phyloP scores from a whole-genome alignment of 2,113 vertebrate species.

The Megaleporinus macrocephalus region DNA sequence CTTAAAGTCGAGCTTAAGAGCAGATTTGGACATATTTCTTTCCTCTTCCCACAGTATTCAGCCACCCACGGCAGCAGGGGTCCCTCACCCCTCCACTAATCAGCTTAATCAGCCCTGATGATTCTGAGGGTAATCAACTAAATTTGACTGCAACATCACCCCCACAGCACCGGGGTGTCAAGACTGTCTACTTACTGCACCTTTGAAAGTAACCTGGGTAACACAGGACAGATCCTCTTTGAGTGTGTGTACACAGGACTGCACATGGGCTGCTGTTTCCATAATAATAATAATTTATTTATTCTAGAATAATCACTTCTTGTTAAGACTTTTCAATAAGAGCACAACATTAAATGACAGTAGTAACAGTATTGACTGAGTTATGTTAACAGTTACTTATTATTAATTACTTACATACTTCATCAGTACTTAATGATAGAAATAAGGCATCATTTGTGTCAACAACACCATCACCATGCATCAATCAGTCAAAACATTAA shows the following conservation, averaged over 20 bases:
- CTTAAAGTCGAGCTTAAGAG: conserved; percentile 60
- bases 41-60: conserved; percentile 66
- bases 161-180: conserved; percentile 5
- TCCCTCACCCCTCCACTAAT: conserved; percentile 38
- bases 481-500: too few species aligned
- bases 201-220: conserved; percentile 25
- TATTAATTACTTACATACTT: too few species aligned
- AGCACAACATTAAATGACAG: too few species aligned
- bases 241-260: neutral
- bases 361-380: too few species aligned
- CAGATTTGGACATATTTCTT: conserved; percentile 62
- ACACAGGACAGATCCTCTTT: conserved; percentile 19
- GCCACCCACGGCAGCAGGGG: conserved; percentile 59
- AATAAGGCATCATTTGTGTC: too few species aligned
- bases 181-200: conserved; percentile 42
- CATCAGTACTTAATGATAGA: too few species aligned
- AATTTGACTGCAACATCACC: conserved; percentile 27
- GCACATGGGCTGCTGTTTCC: too few species aligned
- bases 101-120: conserved; percentile 41
- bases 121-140: conserved; percentile 49
- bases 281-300: too few species aligned
- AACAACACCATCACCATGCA: too few species aligned
- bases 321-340: too few species aligned
- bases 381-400: too few species aligned
- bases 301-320: too few species aligned